These are phyloP conservation scores for Cossypha niveicapilla DNA, from an alignment of 2,797 vertebrate species.

Conservation along the genomic window DNA sequence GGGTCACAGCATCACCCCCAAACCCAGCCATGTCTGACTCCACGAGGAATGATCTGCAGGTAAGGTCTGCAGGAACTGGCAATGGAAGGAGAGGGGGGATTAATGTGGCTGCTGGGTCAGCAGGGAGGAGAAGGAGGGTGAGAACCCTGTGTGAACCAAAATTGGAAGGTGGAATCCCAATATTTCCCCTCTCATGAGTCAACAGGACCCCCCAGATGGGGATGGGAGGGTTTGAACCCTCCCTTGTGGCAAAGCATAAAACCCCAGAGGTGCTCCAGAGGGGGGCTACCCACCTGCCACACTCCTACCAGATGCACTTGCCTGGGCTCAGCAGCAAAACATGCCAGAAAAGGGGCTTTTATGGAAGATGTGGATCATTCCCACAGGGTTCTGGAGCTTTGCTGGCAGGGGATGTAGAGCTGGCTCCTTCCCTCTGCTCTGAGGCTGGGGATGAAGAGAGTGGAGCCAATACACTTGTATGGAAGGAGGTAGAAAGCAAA, in stretches of 20 bases:
- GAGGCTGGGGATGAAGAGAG: background rate
- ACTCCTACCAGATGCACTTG: background rate
- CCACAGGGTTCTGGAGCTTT: background rate
- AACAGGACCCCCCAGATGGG: too few relatives aligned
- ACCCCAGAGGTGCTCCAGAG: background rate
- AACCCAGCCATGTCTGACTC: fast-evolving
- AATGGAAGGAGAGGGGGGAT: background rate
- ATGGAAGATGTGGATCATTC: background rate
- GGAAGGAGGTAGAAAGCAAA: background rate
- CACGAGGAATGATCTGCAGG: background rate
- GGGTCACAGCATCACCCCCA: background rate
- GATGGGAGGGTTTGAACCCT: background rate
- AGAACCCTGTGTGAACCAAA: background rate
- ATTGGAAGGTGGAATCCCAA: fast-evolving
- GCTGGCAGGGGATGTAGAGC: background rate
- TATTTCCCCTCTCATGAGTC: fast-evolving
- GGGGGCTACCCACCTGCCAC: fast-evolving
- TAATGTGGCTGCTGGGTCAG: background rate
- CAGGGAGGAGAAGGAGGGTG: background rate
- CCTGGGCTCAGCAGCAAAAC: background rate
- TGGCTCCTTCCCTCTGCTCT: background rate
- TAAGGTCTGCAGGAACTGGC: background rate
- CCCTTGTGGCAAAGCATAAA: background rate
- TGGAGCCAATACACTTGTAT: background rate
- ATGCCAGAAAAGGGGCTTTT: background rate